Base-by-base conservation (phyloP, 1,140 invertebrate genomes). In the Bactericera cockerelli region DNA sequence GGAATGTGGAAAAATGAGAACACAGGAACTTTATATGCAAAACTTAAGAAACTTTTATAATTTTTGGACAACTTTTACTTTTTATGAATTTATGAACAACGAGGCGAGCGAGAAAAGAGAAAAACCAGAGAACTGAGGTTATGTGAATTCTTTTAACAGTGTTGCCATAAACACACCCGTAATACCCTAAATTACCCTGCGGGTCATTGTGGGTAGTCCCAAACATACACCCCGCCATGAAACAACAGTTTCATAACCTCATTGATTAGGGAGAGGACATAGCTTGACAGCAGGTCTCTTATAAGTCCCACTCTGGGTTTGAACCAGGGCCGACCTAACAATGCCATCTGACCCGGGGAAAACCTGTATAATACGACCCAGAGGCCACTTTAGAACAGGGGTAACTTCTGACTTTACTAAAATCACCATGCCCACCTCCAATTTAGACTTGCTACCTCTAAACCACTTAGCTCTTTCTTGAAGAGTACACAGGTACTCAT, bases 351-450 rank as follows among this genome's bases (percentile, higher is more conserved):
- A 14, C n/a, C 70, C 70, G 2, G 66, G 67, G 61, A 68, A 64
- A 25, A 69, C 66, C 19, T 68, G 62, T 14, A 65, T 24, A 2
- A 73, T 64, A 2, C 69, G 58, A n/a, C 65, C 71, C 21, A 74
- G 21, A 1, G 55, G n/a, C 72, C 72, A 74, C 58, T 68, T 66
- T 6, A 67, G 58, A n/a, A 67, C 69, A 14, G 70, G 67, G 13
- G 66, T 24, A 21, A 64, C 63, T 8, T 70, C 67, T 36, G 67
- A 61, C 54, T 69, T 67, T 2, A 73, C 56, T 0, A 73, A 55
- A 1, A 72, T 71, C 38, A 70, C 4, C 1, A 61, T 38, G 13
- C 65, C 63, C 22, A 42, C 21, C 24, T 61, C 10, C n/a, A 64
- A 8, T 36, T 54, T 58, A 16, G 13, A 19, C 21, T n/a, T 60